Conservation (phyloP, 2,797 vertebrate species). For the Lepilemur septentrionalis region DNA sequence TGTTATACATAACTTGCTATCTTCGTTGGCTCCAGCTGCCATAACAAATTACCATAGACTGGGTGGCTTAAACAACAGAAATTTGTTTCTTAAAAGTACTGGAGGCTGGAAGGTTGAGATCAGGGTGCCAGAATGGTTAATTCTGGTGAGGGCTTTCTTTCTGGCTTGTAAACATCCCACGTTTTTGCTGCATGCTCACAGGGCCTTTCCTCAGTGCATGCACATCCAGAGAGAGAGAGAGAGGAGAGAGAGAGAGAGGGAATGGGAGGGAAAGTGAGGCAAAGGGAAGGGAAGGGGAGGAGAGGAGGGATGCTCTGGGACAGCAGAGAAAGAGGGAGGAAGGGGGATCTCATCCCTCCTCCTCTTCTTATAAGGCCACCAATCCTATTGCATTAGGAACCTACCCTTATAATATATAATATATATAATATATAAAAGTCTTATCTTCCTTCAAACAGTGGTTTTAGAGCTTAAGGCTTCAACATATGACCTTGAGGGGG, state of each 20-base stretch:
- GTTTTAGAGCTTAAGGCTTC: not conserved
- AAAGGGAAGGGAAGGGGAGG: no score
- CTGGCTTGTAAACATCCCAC: not conserved
- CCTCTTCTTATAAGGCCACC: not conserved
- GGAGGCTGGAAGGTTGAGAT: not conserved
- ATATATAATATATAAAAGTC: no score
- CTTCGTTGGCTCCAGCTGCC: not conserved
- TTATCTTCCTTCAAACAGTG: not conserved
- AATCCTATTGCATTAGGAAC: not conserved
- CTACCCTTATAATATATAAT: not conserved
- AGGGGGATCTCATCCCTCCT: not conserved
- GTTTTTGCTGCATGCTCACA: not conserved
- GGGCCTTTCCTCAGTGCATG: not conserved
- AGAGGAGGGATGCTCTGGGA: not conserved
- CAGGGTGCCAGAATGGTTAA: not conserved
- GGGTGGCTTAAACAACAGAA: not conserved
- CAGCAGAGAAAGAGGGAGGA: not conserved
- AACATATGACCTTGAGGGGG: not conserved
- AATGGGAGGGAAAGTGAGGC: accelerated
- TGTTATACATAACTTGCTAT: not conserved
- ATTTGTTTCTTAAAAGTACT: not conserved
- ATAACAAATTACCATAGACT: not conserved
- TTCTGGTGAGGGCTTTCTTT: not conserved
- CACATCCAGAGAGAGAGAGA: not conserved
- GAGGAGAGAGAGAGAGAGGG: not conserved